Conservation (phyloP, 2,888 invertebrate genomes). For the Junonia oenone region DNA sequence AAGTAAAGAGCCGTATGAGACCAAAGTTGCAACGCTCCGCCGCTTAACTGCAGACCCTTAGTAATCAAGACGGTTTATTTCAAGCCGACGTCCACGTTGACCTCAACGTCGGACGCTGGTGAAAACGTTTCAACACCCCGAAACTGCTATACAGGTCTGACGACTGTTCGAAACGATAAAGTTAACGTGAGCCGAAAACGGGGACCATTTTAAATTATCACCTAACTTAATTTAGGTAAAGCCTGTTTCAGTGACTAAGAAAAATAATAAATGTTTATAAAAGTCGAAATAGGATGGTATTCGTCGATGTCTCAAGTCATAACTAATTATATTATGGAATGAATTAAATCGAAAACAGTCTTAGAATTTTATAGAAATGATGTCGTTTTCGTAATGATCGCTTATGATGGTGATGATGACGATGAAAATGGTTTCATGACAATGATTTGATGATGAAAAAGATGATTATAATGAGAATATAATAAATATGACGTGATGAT, state of each 20-base stretch:
- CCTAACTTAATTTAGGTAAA: slow-evolving; percentile 32
- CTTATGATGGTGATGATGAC: background rate
- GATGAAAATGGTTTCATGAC: slow-evolving; percentile 2
- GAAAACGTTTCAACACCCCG: slow-evolving; percentile 28
- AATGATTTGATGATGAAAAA: slow-evolving; percentile 1
- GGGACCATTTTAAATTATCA: background rate
- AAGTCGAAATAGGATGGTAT: background rate
- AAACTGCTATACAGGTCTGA: slow-evolving; percentile 32
- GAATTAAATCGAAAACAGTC: background rate
- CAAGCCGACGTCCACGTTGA: slow-evolving; percentile 19
- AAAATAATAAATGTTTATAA: background rate
- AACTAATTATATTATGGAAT: slow-evolving; percentile 1
- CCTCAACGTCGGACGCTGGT: slow-evolving; percentile 14
- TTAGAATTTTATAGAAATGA: background rate
- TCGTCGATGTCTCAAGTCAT: background rate
- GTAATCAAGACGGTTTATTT: slow-evolving; percentile 25
- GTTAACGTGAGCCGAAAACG: slow-evolving; percentile 5
- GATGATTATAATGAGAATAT: background rate
- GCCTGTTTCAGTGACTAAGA: slow-evolving; percentile 64
- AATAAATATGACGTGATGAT: too few species aligned
- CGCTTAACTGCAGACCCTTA: slow-evolving; percentile 23
- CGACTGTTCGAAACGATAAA: slow-evolving; percentile 25
- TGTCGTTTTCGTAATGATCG: background rate
- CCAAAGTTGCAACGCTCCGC: slow-evolving; percentile 23
- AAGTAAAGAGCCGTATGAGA: slow-evolving; percentile 27